Conservation (phyloP, 2,888 invertebrate genomes). For the Mechanitis mazaeus region DNA sequence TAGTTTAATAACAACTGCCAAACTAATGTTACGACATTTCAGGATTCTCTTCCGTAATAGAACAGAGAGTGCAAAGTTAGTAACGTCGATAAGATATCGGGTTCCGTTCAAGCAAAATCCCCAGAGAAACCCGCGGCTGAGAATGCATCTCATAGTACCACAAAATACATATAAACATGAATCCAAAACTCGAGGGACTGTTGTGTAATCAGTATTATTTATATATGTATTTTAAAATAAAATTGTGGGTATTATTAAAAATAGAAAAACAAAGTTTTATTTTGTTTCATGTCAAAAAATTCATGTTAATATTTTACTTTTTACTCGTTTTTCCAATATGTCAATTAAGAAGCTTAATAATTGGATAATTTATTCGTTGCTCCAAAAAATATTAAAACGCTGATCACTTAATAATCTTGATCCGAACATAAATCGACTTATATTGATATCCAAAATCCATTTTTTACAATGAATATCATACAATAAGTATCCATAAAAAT, state of each 20-base stretch:
- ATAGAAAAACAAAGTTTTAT: too few species aligned
- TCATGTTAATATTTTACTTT: too few species aligned
- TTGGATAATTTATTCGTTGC: background rate
- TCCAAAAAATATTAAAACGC: background rate
- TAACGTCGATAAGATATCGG: slow-evolving; percentile 36
- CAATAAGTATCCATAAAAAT: slow-evolving; percentile 9
- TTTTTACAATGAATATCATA: slow-evolving; percentile 5
- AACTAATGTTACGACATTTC: slow-evolving; percentile 19
- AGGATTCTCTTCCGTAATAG: slow-evolving; percentile 24
- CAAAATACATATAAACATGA: slow-evolving; percentile 61
- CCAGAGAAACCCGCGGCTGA: slow-evolving; percentile 44
- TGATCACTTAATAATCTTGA: slow-evolving; percentile 3
- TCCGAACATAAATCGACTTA: slow-evolving; percentile 5
- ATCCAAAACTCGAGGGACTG: slow-evolving; percentile 47
- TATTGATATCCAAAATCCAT: slow-evolving; percentile 6
- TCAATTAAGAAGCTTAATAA: background rate
- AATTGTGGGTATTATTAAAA: too few species aligned
- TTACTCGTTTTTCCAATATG: too few species aligned
- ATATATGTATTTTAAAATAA: too few species aligned
- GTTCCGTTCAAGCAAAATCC: slow-evolving; percentile 37
- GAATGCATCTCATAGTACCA: slow-evolving; percentile 43
- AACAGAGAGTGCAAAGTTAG: slow-evolving; percentile 25
- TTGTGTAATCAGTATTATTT: slow-evolving; percentile 54
- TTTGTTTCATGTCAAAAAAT: too few species aligned
- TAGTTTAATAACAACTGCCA: slow-evolving; percentile 8